Conservation (phyloP, 2,888 invertebrate genomes). For the Torymus aiolomorphi region DNA sequence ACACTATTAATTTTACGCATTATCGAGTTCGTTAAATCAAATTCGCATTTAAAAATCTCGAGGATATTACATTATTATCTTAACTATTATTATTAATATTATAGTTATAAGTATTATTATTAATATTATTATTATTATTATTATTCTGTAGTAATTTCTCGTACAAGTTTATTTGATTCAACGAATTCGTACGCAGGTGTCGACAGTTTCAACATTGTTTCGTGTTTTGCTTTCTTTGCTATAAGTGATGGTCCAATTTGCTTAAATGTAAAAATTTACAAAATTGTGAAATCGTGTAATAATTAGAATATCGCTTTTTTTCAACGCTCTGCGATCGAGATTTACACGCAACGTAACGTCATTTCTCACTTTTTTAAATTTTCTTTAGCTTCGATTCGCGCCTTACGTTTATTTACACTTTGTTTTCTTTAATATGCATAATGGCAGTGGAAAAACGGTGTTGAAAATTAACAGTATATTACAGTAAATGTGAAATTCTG, state of each 20-base stretch:
- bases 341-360: slow-evolving; percentile 35
- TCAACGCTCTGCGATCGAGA: slow-evolving; percentile 22
- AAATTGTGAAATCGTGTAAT: slow-evolving; percentile 55
- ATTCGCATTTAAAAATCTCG: slow-evolving; percentile 30
- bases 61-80: slow-evolving; percentile 27
- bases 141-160: slow-evolving; percentile 32
- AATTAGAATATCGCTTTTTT: slow-evolving; percentile 38
- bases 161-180: slow-evolving; percentile 46
- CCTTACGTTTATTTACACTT: slow-evolving; percentile 47
- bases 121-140: slow-evolving; percentile 20
- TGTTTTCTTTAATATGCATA: slow-evolving; percentile 50
- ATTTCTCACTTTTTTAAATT: slow-evolving; percentile 22
- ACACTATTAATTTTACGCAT: slow-evolving; percentile 40
- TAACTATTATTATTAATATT: slow-evolving; percentile 31
- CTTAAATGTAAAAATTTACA: slow-evolving; percentile 56
- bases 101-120: slow-evolving; percentile 8
- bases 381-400: slow-evolving; percentile 25
- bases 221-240: slow-evolving; percentile 28
- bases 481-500: slow-evolving; percentile 39
- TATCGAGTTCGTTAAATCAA: slow-evolving; percentile 50
- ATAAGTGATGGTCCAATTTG: slow-evolving; percentile 38
- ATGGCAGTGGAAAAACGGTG: slow-evolving; percentile 55
- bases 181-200: slow-evolving; percentile 24
- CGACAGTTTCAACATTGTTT: slow-evolving; percentile 31
- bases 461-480: slow-evolving; percentile 48